Conservation (phyloP, 1,140 invertebrate genomes). For the Pachypsylla venusta region DNA sequence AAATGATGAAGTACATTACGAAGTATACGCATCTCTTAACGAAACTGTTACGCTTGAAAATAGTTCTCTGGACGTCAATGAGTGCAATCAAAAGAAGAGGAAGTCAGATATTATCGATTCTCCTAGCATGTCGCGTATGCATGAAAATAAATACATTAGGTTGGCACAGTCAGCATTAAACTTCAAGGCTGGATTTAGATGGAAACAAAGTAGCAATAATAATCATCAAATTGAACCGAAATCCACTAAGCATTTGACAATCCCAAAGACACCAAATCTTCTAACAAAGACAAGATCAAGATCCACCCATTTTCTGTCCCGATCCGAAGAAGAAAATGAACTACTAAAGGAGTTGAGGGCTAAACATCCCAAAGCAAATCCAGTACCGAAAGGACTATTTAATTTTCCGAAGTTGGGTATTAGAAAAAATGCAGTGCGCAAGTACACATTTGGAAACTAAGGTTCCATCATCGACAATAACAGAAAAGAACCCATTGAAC, state of each 20-base stretch:
- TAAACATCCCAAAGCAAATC: not conserved
- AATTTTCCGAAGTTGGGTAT: not conserved
- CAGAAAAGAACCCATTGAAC: no score
- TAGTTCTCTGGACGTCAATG: no score
- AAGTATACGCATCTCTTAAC: not conserved
- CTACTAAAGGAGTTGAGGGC: not conserved
- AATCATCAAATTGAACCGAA: no score
- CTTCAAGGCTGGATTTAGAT: not conserved
- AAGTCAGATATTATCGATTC: not conserved
- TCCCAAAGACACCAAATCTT: not conserved
- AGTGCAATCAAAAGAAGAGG: no score
- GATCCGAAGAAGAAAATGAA: not conserved
- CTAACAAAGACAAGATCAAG: not conserved
- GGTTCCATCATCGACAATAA: no score
- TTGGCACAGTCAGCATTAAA: not conserved
- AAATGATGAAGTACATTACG: no score
- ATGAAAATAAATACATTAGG: not conserved
- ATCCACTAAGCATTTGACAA: not conserved
- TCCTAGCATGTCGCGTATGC: not conserved
- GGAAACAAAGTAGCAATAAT: not conserved
- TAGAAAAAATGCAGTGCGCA: not conserved
- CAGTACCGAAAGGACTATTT: not conserved
- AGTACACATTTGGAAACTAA: not conserved
- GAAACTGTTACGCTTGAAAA: not conserved
- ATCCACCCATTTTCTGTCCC: not conserved